Percentiles rank a stretch among this genome's conserved stretches.
phyloP scores from a whole-genome alignment of 2,113 vertebrate species.

The Brachyhypopomus gauderio region DNA sequence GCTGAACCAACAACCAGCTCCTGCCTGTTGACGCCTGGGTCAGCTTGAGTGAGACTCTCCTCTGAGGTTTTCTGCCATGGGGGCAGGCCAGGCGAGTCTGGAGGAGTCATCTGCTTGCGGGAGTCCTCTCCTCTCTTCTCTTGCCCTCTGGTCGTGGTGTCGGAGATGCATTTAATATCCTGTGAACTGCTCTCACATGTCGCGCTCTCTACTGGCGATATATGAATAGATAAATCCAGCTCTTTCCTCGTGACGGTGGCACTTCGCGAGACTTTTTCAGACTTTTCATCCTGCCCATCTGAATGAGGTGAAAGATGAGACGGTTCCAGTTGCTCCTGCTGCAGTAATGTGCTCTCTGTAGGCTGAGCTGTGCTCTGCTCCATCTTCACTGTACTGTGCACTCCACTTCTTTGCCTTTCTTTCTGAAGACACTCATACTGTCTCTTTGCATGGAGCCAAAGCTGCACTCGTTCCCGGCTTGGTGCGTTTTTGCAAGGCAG shows the following conservation, averaged over 20 bases:
- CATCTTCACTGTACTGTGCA: not conserved
- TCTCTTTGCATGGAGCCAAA: conserved; percentile 93
- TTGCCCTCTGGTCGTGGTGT: conserved; percentile 49
- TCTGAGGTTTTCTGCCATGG: conserved; percentile 83
- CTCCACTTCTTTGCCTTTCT: conserved; percentile 44
- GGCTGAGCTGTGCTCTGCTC: conserved; percentile 15
- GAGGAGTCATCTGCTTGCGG: conserved; percentile 71
- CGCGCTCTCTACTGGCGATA: conserved; percentile 54
- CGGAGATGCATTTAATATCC: conserved; percentile 58
- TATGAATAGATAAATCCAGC: conserved; percentile 62
- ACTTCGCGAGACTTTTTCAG: conserved; percentile 62
- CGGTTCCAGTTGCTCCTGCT: conserved; percentile 62
- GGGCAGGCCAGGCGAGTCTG: conserved; percentile 80
- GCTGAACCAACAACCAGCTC: conserved; percentile 51
- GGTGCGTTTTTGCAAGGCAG: conserved; percentile 95
- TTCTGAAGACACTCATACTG: conserved; percentile 86
- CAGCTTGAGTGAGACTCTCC: conserved; percentile 64
- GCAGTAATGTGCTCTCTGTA: not conserved
- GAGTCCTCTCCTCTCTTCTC: conserved; percentile 68
- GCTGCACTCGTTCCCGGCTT: conserved; percentile 84
- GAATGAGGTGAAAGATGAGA: conserved; percentile 59
- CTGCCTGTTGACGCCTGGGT: conserved; percentile 61
- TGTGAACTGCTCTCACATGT: conserved; percentile 59
- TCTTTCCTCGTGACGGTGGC: conserved; percentile 64
- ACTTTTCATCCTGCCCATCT: conserved; percentile 30